Evolutionary conservation across 1,140 invertebrate genomes (phyloP).

Genomic region (Caenorhabditis brenneri): DNA sequence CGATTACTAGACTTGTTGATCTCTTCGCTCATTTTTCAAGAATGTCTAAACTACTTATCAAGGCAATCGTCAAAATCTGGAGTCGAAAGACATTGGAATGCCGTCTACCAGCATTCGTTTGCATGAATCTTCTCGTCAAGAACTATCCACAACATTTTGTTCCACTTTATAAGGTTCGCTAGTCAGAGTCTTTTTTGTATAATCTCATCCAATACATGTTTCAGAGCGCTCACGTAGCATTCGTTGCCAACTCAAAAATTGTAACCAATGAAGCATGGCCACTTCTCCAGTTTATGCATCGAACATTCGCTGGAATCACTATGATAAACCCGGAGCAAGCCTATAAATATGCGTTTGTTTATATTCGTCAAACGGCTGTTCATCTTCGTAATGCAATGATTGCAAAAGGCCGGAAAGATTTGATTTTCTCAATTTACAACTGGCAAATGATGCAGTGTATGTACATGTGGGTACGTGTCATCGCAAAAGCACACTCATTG

Average conservation of each 20-base stretch:
- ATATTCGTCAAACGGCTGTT: slow-evolving; percentile 93
- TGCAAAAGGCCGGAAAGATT: slow-evolving; percentile 84
- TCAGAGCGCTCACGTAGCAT: slow-evolving; percentile 85
- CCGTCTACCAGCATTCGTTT: slow-evolving; percentile 49
- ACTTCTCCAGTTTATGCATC: slow-evolving; percentile 92
- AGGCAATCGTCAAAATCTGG: slow-evolving; percentile 55
- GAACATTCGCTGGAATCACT: slow-evolving; percentile 89
- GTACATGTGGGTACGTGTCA: slow-evolving; percentile 81
- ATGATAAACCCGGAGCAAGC: slow-evolving; percentile 80
- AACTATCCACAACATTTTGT: slow-evolving; percentile 58
- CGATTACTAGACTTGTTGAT: slow-evolving; percentile 59
- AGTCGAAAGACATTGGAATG: slow-evolving; percentile 52
- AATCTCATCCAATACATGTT: too few species aligned
- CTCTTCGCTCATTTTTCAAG: slow-evolving; percentile 64
- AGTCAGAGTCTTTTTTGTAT: too few species aligned
- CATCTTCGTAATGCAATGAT: slow-evolving; percentile 91
- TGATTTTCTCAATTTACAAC: slow-evolving; percentile 91
- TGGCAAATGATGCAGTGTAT: slow-evolving; percentile 96
- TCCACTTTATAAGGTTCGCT: slow-evolving; percentile 66
- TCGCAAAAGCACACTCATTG: slow-evolving; percentile 76
- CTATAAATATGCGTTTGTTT: slow-evolving; percentile 91
- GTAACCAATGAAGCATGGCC: slow-evolving; percentile 85
- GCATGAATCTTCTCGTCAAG: slow-evolving; percentile 53
- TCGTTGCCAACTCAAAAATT: slow-evolving; percentile 90
- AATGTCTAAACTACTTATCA: slow-evolving; percentile 60